Percentiles rank a stretch among this genome's conserved stretches.
Conservation (phyloP, 1,140 invertebrate genomes). For the Samia ricini region DNA sequence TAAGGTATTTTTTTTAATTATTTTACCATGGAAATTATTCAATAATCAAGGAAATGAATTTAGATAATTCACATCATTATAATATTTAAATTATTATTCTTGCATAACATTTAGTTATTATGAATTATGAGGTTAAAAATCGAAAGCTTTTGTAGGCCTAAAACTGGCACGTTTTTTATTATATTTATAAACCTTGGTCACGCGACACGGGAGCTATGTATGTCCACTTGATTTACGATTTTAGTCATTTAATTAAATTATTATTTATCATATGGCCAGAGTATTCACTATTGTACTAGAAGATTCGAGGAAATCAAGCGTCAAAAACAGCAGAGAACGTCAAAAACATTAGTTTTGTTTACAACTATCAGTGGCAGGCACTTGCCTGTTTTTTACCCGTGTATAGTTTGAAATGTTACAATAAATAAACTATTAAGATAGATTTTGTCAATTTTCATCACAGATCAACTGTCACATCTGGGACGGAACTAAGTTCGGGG, state of each 20-base stretch:
- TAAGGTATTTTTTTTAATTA: background rate
- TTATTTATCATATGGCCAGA: too few relatives aligned
- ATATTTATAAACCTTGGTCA: background rate
- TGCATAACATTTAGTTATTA: background rate
- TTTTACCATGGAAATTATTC: background rate
- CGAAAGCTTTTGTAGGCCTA: background rate
- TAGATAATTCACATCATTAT: background rate
- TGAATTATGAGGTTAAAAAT: background rate
- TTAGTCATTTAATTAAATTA: background rate
- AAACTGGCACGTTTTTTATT: background rate
- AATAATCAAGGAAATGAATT: background rate
- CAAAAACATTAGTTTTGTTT: too few relatives aligned
- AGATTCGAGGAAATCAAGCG: too few relatives aligned
- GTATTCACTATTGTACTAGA: too few relatives aligned
- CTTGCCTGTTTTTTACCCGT: too few relatives aligned
- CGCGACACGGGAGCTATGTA: background rate
- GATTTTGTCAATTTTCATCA: too few relatives aligned
- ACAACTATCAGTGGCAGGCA: too few relatives aligned
- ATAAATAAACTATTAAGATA: too few relatives aligned
- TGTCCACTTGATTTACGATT: background rate
- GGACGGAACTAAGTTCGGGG: too few relatives aligned
- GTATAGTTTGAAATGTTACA: too few relatives aligned
- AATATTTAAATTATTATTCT: background rate
- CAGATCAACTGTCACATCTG: too few relatives aligned
- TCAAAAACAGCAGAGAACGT: too few relatives aligned